phyloP scores from a whole-genome alignment of 2,797 vertebrate genomes.

The Mus minutoides region DNA sequence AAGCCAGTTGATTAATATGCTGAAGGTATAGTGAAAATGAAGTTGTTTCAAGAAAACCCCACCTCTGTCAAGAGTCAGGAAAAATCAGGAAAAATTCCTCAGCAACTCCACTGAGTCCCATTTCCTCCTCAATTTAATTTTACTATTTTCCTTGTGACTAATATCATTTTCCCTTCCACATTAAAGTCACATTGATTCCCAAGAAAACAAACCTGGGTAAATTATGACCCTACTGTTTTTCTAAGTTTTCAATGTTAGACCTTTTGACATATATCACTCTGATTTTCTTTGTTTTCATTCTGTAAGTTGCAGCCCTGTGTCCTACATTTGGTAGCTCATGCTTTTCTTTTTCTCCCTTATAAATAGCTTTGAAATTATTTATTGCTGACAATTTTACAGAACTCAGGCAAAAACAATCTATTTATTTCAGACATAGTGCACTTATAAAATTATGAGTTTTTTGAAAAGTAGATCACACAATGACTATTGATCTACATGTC shows the following conservation, averaged over 20 bases:
- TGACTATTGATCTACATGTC: background rate
- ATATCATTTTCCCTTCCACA: background rate
- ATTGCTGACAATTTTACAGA: background rate
- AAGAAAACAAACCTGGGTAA: background rate
- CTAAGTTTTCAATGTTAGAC: background rate
- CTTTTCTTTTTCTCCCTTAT: background rate
- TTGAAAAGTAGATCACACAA: background rate
- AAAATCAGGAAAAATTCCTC: constrained; percentile 38
- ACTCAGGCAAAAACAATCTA: background rate
- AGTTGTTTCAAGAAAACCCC: constrained; percentile 35
- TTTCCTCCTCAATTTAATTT: background rate
- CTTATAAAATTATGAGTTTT: background rate
- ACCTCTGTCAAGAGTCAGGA: constrained; percentile 9
- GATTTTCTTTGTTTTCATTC: constrained; percentile 26
- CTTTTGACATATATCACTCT: background rate
- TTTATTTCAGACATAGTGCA: background rate
- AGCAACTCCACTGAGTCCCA: background rate
- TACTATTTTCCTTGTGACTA: constrained; percentile 29
- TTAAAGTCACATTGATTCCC: background rate
- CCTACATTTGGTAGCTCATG: background rate
- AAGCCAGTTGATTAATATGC: background rate
- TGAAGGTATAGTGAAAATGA: background rate
- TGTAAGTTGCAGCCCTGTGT: background rate
- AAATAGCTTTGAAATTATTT: background rate
- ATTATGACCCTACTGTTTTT: background rate